phyloP scores from a whole-genome alignment of 1,140 invertebrate species.

The Leptoteleia sp. region DNA sequence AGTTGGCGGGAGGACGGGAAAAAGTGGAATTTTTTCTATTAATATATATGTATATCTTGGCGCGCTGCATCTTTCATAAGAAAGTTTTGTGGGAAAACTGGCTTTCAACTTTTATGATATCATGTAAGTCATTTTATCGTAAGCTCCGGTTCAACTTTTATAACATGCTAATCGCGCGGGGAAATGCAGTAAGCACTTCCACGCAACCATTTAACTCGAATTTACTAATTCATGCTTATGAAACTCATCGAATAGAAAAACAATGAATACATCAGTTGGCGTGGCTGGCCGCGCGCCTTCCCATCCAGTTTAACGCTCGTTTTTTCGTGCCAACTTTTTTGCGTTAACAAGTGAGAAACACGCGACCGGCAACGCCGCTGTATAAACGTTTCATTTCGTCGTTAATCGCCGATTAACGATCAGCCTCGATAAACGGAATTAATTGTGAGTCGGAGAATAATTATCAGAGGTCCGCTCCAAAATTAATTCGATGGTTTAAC shows the following conservation, averaged over 20 bases:
- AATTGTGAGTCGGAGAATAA: too few relatives aligned
- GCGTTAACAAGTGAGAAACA: too few relatives aligned
- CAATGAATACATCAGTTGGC: conserved; percentile 57
- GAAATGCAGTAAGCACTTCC: conserved; percentile 53
- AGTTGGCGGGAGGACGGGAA: too few relatives aligned
- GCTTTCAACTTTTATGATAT: conserved; percentile 60
- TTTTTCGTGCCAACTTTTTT: conserved; percentile 28
- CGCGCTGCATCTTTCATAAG: conserved; percentile 57
- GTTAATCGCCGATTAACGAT: too few relatives aligned
- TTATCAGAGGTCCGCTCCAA: too few relatives aligned
- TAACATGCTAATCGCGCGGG: conserved; percentile 63
- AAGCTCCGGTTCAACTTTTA: conserved; percentile 61
- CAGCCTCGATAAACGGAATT: too few relatives aligned
- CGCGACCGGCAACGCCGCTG: too few relatives aligned
- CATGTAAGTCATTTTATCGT: conserved; percentile 64
- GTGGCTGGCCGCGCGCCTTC: neutral
- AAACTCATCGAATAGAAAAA: conserved; percentile 58
- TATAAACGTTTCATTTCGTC: too few relatives aligned
- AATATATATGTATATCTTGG: conserved; percentile 57
- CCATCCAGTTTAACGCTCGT: conserved; percentile 27
- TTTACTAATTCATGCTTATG: conserved; percentile 57
- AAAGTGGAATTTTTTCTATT: conserved; percentile 48
- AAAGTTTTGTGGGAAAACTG: conserved; percentile 47
- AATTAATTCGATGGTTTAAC: too few relatives aligned
- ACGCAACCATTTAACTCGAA: conserved; percentile 56